Evolutionary conservation across 2,797 vertebrate species (phyloP).

Genomic region (Emys orbicularis): DNA sequence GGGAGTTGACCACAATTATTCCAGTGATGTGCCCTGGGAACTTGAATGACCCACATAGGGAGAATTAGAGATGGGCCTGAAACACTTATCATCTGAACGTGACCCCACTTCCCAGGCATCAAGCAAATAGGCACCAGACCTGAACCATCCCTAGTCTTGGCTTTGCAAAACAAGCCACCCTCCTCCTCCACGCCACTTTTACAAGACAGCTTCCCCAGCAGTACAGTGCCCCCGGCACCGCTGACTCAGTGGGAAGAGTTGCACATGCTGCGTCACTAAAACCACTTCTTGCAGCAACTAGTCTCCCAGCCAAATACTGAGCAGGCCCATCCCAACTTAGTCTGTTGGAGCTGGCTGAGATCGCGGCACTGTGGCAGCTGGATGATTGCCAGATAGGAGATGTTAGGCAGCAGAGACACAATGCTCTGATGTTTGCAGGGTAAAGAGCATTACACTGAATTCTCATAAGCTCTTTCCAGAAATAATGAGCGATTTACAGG

Average conservation of each 20-base stretch:
- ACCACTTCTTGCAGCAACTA: neutral
- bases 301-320: neutral
- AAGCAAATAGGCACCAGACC: neutral
- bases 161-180: neutral
- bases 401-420: neutral
- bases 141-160: neutral
- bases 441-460: neutral
- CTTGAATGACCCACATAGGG: neutral
- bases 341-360: neutral
- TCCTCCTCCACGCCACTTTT: neutral
- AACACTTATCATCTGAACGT: neutral
- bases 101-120: neutral
- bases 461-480: neutral
- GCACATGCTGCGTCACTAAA: neutral
- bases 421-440: neutral
- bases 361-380: neutral
- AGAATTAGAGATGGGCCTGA: neutral
- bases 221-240: neutral
- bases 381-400: too few species aligned
- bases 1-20: neutral
- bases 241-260: neutral
- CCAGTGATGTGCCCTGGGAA: neutral
- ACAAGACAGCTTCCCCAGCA: neutral
- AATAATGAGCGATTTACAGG: neutral
- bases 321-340: neutral